These are phyloP conservation scores for Cryptocheilus praepositus DNA, from an alignment of 2,888 invertebrate genomes.

Conservation along the genomic window DNA sequence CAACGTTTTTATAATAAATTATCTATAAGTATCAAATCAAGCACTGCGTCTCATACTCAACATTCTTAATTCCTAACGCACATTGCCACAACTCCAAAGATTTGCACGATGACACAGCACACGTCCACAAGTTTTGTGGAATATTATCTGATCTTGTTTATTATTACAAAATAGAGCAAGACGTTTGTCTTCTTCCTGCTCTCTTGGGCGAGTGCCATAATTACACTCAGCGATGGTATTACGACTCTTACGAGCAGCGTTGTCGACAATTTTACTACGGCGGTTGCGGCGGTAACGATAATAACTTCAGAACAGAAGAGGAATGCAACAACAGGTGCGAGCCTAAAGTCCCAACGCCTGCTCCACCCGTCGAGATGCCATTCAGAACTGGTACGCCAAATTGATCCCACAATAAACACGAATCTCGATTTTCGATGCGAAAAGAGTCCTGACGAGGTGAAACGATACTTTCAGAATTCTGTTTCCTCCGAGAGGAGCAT, in stretches of 20 bases:
- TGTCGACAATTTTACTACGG: conserved; percentile 92
- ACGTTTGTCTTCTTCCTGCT: conserved; percentile 85
- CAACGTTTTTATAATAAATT: too few relatives aligned
- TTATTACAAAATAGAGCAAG: conserved; percentile 76
- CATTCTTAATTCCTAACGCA: too few relatives aligned
- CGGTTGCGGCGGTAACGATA: conserved; percentile 94
- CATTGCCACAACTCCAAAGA: too few relatives aligned
- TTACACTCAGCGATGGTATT: conserved; percentile 88
- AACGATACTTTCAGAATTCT: conserved; percentile 77
- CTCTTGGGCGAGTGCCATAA: conserved; percentile 86
- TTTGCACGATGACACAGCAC: not conserved
- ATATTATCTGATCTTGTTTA: not conserved
- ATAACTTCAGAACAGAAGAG: conserved; percentile 85
- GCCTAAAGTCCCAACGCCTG: conserved; percentile 73
- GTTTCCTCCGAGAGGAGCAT: conserved; percentile 80
- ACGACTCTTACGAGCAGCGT: conserved; percentile 83
- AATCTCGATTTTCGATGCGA: not conserved
- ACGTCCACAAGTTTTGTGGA: not conserved
- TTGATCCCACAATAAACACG: not conserved
- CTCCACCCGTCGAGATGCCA: conserved; percentile 63
- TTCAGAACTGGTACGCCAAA: conserved; percentile 68
- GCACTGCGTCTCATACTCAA: too few relatives aligned
- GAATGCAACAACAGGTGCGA: conserved; percentile 83
- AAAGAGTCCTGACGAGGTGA: not conserved
- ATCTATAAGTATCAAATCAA: too few relatives aligned